Conservation (phyloP, 2,113 vertebrate species). For the Eptesicus fuscus region DNA sequence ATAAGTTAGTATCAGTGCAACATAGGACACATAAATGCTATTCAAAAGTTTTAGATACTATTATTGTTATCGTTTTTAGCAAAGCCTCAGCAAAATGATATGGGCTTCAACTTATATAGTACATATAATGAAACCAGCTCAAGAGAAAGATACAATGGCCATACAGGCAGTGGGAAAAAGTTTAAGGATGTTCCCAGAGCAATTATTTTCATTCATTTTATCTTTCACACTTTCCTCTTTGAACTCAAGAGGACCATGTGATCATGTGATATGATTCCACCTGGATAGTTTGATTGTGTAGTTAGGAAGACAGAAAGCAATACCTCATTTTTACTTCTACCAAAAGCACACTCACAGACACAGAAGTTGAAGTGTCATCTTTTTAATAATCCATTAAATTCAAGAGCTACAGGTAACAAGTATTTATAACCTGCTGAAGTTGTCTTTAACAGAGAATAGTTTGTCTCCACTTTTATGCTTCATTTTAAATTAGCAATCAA, state of each 20-base stretch:
- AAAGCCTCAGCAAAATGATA: background rate
- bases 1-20: background rate
- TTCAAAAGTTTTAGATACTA: background rate
- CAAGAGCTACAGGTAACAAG: background rate
- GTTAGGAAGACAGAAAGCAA: background rate
- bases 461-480: background rate
- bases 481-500: background rate
- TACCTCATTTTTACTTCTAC: background rate
- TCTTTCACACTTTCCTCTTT: background rate
- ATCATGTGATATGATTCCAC: background rate
- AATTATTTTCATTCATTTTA: background rate
- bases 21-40: background rate
- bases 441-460: background rate
- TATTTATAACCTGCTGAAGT: background rate
- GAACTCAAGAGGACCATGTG: background rate
- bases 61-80: background rate
- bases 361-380: background rate
- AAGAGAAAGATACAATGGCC: background rate
- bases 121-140: background rate
- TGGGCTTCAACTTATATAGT: background rate
- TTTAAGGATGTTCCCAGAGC: background rate
- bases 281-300: background rate
- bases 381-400: slow-evolving; percentile 24
- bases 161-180: background rate
- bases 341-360: background rate